Conservation (phyloP, 2,797 vertebrate species). For the Glossophaga mutica region DNA sequence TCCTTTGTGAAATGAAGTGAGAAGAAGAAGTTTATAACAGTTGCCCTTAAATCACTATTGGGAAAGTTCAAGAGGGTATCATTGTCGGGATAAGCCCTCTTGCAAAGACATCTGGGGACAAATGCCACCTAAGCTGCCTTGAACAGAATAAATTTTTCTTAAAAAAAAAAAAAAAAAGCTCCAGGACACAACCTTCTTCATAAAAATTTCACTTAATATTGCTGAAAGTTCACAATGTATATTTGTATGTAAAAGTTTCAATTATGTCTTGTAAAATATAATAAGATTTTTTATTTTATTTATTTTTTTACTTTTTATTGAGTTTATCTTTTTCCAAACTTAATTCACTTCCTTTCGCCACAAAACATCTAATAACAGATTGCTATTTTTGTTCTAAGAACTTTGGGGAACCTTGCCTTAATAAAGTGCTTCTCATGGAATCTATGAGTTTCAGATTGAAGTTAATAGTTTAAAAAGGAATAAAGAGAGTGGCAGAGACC, state of each 20-base stretch:
- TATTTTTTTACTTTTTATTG: neutral
- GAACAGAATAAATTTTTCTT: neutral
- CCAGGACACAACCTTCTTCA: neutral
- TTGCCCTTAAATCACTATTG: neutral
- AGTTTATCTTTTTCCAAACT: neutral
- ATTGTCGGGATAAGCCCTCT: neutral
- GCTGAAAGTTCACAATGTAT: neutral
- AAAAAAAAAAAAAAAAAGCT: neutral
- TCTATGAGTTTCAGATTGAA: neutral
- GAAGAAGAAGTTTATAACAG: neutral
- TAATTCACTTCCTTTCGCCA: neutral
- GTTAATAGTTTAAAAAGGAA: neutral
- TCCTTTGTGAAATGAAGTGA: neutral
- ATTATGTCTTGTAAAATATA: neutral
- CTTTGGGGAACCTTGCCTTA: neutral
- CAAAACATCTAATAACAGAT: neutral
- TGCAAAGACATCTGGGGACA: neutral
- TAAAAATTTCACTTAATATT: neutral
- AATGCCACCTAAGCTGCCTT: neutral
- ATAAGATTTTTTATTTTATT: neutral
- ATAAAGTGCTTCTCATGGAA: neutral
- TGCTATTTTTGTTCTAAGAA: neutral
- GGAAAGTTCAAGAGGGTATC: neutral
- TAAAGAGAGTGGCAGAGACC: neutral
- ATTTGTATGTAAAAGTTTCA: neutral